Percentiles rank a stretch among this genome's conserved stretches.
Evolutionary conservation across 2,888 invertebrate species (phyloP).

Genomic region (Pteria penguin): DNA sequence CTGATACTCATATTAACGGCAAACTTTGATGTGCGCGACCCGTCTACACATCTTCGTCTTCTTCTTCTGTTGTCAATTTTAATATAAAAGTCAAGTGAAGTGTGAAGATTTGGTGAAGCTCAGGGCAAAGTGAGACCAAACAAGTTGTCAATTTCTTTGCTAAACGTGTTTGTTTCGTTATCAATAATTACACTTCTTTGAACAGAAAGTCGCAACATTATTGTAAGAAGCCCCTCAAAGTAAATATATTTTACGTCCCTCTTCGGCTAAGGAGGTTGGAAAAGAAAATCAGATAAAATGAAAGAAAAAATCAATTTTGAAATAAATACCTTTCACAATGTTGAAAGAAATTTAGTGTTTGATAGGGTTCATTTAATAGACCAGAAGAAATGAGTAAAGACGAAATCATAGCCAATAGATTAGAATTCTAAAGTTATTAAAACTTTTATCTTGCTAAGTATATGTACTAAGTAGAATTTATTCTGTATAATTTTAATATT

Average conservation of each 20-base stretch:
- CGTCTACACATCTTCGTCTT: background rate
- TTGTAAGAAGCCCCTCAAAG: conserved; percentile 23
- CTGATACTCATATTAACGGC: background rate
- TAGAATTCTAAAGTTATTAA: no score
- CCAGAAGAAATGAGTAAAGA: no score
- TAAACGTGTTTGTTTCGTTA: conserved; percentile 27
- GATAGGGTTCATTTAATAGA: no score
- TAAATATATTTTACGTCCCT: conserved; percentile 10
- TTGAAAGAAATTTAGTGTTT: no score
- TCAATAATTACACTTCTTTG: conserved; percentile 2
- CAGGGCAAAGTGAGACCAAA: conserved; percentile 26
- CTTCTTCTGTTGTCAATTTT: conserved; percentile 17
- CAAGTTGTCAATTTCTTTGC: conserved; percentile 21
- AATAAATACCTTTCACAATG: conserved; percentile 1
- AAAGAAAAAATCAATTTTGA: background rate
- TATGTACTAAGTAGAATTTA: no score
- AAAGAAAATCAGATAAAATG: background rate
- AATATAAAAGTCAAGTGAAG: conserved; percentile 32
- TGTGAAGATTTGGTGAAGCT: conserved; percentile 18
- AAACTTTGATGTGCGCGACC: background rate
- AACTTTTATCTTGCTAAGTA: no score
- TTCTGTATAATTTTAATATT: no score
- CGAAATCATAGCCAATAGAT: no score
- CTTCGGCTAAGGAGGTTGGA: background rate
- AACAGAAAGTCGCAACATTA: conserved; percentile 27